Evolutionary conservation across 1,140 invertebrate species (phyloP).

Genomic region (Gerris buenoi): DNA sequence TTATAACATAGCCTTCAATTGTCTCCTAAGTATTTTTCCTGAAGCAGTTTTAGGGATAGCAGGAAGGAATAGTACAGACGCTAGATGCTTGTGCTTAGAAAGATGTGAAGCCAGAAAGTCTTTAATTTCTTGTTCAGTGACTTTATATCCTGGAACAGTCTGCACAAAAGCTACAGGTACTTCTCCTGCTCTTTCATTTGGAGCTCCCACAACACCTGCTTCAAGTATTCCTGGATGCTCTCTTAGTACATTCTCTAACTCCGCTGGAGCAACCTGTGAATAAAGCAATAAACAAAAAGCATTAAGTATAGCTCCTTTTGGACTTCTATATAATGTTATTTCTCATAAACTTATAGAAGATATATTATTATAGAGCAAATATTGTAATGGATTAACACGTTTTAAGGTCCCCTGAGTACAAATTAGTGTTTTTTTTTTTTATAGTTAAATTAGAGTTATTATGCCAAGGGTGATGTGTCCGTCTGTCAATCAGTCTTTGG

Average conservation of each 20-base stretch:
- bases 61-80: conserved; percentile 46
- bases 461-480: too few species aligned
- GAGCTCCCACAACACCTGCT: conserved; percentile 52
- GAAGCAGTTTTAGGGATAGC: conserved; percentile 54
- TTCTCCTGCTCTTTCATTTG: conserved; percentile 47
- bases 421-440: too few species aligned
- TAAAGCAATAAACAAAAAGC: conserved; percentile 2
- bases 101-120: conserved; percentile 44
- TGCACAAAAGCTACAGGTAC: conserved; percentile 45
- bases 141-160: conserved; percentile 29
- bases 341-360: too few species aligned
- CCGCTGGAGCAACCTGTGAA: conserved; percentile 42
- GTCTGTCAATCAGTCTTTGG: too few species aligned
- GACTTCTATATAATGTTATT: too few species aligned
- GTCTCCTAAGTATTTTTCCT: conserved; percentile 56
- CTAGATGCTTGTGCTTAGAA: conserved; percentile 49
- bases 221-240: conserved; percentile 48
- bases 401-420: too few species aligned
- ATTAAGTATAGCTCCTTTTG: too few species aligned
- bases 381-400: too few species aligned
- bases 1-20: too few species aligned
- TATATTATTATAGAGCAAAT: too few species aligned
- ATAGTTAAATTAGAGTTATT: too few species aligned
- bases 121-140: conserved; percentile 35
- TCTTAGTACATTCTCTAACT: conserved; percentile 53